A percentile compares a stretch with the other conserved stretches of the same genome.
phyloP scores from a whole-genome alignment of 2,797 vertebrate genomes.

The Pogoniulus pusillus region DNA sequence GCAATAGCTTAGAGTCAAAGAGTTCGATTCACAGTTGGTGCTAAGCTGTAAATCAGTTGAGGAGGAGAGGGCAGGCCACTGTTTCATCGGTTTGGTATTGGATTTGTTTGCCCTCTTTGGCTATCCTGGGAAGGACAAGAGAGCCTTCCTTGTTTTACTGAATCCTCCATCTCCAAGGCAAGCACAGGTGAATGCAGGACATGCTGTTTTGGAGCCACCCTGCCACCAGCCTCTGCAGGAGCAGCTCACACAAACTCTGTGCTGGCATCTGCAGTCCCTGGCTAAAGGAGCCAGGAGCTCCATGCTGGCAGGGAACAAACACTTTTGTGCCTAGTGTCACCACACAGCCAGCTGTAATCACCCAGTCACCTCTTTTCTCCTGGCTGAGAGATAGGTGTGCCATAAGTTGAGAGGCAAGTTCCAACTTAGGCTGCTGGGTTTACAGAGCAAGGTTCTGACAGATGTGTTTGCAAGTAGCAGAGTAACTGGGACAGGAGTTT shows the following conservation, averaged over 20 bases:
- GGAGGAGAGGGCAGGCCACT: background rate
- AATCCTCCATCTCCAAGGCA: background rate
- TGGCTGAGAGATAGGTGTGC: background rate
- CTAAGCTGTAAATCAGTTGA: background rate
- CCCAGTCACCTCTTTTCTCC: background rate
- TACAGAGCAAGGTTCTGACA: background rate
- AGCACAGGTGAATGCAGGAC: rapidly evolving
- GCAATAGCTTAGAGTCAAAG: conserved; percentile 9
- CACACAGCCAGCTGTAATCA: background rate
- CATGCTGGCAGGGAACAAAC: rapidly evolving
- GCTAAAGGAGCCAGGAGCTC: background rate
- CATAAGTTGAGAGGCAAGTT: background rate
- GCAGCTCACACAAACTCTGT: background rate
- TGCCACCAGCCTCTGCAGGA: background rate
- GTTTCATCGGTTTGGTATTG: background rate
- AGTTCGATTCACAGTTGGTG: background rate
- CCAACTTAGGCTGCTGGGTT: background rate
- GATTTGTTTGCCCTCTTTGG: background rate
- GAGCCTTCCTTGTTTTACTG: background rate
- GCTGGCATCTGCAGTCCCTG: background rate
- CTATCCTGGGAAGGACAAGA: background rate
- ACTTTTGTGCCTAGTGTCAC: rapidly evolving
- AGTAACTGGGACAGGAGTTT: background rate
- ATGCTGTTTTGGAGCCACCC: background rate
- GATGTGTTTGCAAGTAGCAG: rapidly evolving